phyloP scores from a whole-genome alignment of 2,797 vertebrate genomes.

The Propithecus deckenii region DNA sequence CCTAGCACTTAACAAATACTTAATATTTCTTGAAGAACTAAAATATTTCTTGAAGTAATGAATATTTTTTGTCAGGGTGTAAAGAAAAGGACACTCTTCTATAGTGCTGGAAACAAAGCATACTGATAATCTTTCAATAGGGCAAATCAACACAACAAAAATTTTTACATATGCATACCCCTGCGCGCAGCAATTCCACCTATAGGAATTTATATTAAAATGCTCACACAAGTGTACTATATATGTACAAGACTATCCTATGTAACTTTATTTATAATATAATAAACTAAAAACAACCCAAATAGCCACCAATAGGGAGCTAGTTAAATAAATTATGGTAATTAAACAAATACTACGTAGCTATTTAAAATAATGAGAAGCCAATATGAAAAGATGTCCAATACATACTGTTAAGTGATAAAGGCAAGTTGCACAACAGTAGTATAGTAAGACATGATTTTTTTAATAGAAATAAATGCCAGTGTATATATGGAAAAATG shows the following conservation, averaged over 20 bases:
- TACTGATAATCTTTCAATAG: not conserved
- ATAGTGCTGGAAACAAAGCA: slow-evolving; percentile 15
- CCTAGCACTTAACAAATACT: not conserved
- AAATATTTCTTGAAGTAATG: not conserved
- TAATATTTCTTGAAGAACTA: not conserved
- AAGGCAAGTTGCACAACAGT: not conserved
- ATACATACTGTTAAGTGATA: not conserved
- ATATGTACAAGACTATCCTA: not conserved
- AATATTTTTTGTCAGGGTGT: not conserved
- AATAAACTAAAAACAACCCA: not conserved
- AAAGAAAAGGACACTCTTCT: not conserved
- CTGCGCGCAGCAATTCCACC: not conserved
- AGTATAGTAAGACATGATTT: not conserved
- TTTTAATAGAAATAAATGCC: not conserved
- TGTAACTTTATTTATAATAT: not conserved
- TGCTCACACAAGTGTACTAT: not conserved
- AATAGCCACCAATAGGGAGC: not conserved
- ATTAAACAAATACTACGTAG: not conserved
- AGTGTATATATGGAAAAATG: not conserved
- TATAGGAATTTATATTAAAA: not conserved
- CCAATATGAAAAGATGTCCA: not conserved
- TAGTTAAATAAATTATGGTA: not conserved
- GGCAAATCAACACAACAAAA: not conserved
- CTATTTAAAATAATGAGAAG: slow-evolving; percentile 24
- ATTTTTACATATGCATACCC: not conserved